These are phyloP conservation scores for Eupelmus urozonus DNA, from an alignment of 2,888 invertebrate species.

Conservation along the genomic window DNA sequence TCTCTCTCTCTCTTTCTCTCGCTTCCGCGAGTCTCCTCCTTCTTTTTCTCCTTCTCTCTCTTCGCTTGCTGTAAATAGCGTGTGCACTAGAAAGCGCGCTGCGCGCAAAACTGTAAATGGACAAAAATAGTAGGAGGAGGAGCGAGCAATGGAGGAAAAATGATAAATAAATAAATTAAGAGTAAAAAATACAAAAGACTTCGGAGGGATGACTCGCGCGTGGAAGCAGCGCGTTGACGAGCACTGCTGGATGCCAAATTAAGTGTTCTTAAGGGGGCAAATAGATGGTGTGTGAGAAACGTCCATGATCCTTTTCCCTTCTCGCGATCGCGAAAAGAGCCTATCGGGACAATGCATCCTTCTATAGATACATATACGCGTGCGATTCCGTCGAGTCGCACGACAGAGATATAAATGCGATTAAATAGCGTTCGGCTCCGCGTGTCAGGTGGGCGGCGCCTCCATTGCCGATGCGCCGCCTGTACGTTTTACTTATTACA, in stretches of 20 bases:
- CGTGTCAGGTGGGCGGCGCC: neutral
- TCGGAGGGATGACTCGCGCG: neutral
- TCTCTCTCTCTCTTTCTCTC: neutral
- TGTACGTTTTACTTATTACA: constrained; percentile 31
- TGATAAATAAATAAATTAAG: too few species aligned
- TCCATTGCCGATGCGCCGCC: neutral
- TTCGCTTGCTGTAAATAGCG: constrained; percentile 13
- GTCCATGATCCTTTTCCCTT: constrained; percentile 39
- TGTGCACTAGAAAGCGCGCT: constrained; percentile 1
- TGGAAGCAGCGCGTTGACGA: constrained; percentile 25
- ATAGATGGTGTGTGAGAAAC: constrained; percentile 26
- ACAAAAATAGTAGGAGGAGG: neutral
- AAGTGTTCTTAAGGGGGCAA: constrained; percentile 56
- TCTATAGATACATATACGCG: neutral
- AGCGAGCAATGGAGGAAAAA: neutral
- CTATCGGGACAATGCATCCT: constrained; percentile 22
- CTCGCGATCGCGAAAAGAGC: neutral
- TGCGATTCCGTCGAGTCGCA: neutral
- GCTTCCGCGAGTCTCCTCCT: too few species aligned
- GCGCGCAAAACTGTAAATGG: neutral
- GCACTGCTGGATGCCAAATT: constrained; percentile 61
- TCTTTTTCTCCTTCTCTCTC: neutral
- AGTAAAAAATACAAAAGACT: neutral
- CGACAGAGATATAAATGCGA: neutral
- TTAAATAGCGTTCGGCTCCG: neutral